Conservation (phyloP, 2,888 invertebrate genomes). For the Electrophaes corylata region DNA sequence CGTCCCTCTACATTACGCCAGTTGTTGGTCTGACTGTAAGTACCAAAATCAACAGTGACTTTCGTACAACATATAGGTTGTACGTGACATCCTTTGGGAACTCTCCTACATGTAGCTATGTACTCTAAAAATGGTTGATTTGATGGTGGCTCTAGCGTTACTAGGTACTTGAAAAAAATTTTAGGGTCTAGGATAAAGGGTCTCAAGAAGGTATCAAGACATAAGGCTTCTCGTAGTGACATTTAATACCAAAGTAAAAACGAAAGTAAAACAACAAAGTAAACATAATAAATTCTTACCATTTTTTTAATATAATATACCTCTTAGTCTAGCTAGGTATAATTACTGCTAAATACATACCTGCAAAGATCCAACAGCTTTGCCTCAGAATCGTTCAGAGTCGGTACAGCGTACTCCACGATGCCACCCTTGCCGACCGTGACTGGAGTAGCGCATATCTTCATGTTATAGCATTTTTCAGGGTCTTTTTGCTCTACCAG, state of each 20-base stretch:
- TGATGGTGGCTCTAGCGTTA: no score
- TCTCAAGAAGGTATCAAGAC: no score
- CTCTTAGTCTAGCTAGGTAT: no score
- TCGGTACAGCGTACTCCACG: constrained; percentile 62
- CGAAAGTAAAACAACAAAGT: no score
- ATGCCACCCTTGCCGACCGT: constrained; percentile 63
- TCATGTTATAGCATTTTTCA: constrained; percentile 61
- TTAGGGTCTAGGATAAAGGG: no score
- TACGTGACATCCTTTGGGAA: neutral
- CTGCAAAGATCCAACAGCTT: constrained; percentile 59
- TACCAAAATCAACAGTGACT: neutral
- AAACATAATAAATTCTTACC: no score
- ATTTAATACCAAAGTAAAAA: no score
- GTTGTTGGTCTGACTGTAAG: neutral
- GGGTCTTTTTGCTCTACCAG: constrained; percentile 68
- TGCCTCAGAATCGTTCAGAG: constrained; percentile 57
- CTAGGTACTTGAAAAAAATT: no score
- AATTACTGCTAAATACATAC: constrained; percentile 46
- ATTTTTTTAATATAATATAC: no score
- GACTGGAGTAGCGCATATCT: constrained; percentile 67
- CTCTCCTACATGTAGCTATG: no score
- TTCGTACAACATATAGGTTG: neutral
- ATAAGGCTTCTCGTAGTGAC: no score
- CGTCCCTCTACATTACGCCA: neutral
- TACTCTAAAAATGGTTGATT: no score